Percentiles rank a stretch among this genome's conserved stretches.
Evolutionary conservation across 1,140 invertebrate genomes (phyloP).

Genomic region (Papilio polyxenes): DNA sequence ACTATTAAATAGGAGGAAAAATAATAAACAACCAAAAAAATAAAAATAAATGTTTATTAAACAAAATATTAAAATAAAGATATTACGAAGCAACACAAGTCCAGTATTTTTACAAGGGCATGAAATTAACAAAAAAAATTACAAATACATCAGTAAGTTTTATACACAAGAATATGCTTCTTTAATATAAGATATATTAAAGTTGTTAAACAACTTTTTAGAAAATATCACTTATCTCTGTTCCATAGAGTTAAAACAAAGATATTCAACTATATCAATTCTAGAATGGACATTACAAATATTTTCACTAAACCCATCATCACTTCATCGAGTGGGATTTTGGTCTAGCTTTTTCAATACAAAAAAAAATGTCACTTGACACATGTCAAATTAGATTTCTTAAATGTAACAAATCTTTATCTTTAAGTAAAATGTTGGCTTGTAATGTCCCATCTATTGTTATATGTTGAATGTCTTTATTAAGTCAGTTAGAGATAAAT

Average conservation of each 20-base stretch:
- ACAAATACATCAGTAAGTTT: constrained; percentile 30
- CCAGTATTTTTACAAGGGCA: constrained; percentile 46
- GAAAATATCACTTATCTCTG: neutral
- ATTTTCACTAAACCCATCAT: too few species aligned
- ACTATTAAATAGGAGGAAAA: constrained; percentile 32
- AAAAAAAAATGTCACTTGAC: too few species aligned
- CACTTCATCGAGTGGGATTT: too few species aligned
- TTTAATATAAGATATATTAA: neutral
- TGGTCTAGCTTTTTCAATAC: too few species aligned
- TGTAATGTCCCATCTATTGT: neutral
- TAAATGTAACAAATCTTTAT: too few species aligned
- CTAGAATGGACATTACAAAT: neutral
- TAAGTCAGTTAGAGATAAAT: neutral
- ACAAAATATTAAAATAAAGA: constrained; percentile 64
- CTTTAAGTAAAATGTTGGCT: too few species aligned
- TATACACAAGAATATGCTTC: constrained; percentile 5
- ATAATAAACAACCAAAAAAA: constrained; percentile 50
- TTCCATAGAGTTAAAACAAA: neutral
- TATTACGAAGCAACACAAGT: constrained; percentile 60
- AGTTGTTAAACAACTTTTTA: neutral
- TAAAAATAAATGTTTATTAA: constrained; percentile 72
- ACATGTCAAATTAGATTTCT: too few species aligned
- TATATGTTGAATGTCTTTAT: neutral
- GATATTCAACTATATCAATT: neutral
- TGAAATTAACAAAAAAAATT: constrained; percentile 40